Conservation (phyloP, 2,888 invertebrate genomes). For the Caenorhabditis imperialis region DNA sequence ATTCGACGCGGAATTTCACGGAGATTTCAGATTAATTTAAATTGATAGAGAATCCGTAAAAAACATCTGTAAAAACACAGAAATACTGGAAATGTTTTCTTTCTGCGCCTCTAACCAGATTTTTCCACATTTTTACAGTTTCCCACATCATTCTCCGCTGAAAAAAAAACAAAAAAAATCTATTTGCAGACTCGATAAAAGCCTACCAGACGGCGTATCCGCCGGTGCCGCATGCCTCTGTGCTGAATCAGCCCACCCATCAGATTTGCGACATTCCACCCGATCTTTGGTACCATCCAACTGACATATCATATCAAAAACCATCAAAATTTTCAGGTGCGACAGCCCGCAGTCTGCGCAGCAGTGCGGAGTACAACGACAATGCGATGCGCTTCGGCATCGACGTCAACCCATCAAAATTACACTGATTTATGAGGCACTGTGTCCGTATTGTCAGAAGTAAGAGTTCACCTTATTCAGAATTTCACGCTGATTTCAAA, state of each 20-base stretch:
- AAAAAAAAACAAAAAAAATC: not conserved
- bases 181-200: conserved; percentile 57
- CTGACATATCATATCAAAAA: not conserved
- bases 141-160: not conserved
- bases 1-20: no score
- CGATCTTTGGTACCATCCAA: conserved; percentile 69
- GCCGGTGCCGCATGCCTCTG: conserved; percentile 41
- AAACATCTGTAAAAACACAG: no score
- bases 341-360: conserved; percentile 72
- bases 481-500: no score
- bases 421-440: conserved; percentile 75
- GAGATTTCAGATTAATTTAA: no score
- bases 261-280: conserved; percentile 67
- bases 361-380: conserved; percentile 70
- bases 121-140: no score
- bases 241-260: conserved; percentile 41
- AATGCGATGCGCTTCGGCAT: conserved; percentile 72
- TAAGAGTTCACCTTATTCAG: no score
- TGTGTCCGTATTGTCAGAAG: conserved; percentile 77
- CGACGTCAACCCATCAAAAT: conserved; percentile 71
- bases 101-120: no score
- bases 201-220: conserved; percentile 63
- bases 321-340: conserved; percentile 55
- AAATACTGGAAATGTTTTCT: no score
- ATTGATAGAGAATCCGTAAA: no score